These are phyloP conservation scores for Bombus sibiricus DNA, from an alignment of 1,140 invertebrate genomes.

Conservation along the genomic window DNA sequence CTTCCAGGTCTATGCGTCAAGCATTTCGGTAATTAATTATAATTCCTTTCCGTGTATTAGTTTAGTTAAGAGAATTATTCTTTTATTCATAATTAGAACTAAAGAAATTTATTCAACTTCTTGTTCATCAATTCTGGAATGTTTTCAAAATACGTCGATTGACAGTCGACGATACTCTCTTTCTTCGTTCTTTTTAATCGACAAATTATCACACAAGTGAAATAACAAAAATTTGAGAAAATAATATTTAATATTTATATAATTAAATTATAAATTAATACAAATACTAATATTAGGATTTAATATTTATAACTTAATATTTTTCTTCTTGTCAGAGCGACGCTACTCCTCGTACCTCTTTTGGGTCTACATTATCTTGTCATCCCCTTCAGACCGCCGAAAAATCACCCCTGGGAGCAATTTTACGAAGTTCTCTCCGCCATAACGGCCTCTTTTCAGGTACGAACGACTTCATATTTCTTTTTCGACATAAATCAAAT, in stretches of 20 bases:
- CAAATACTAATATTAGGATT: too few species aligned
- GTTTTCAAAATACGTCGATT: not conserved
- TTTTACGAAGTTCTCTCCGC: constrained; percentile 93
- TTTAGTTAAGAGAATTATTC: not conserved
- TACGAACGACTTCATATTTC: constrained; percentile 76
- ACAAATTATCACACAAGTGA: not conserved
- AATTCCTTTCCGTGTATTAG: not conserved
- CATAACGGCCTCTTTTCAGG: constrained; percentile 94
- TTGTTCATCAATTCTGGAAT: not conserved
- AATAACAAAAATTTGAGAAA: not conserved
- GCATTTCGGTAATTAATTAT: constrained; percentile 87
- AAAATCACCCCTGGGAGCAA: constrained; percentile 87
- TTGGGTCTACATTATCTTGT: constrained; percentile 93
- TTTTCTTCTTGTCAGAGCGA: constrained; percentile 85
- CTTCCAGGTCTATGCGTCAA: constrained; percentile 88
- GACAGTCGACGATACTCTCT: not conserved
- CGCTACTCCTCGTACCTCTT: constrained; percentile 92
- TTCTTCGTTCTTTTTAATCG: not conserved
- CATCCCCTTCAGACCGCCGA: constrained; percentile 92
- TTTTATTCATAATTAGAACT: not conserved
- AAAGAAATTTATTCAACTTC: not conserved
- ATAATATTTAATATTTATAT: not conserved
- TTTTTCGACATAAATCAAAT: not conserved
- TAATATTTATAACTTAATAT: too few species aligned
- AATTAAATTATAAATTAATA: too few species aligned